Evolutionary conservation across 2,797 vertebrate genomes (phyloP), one percentile per base, ranked within the genome.

Genomic region (Bovichtus diacanthus): DNA sequence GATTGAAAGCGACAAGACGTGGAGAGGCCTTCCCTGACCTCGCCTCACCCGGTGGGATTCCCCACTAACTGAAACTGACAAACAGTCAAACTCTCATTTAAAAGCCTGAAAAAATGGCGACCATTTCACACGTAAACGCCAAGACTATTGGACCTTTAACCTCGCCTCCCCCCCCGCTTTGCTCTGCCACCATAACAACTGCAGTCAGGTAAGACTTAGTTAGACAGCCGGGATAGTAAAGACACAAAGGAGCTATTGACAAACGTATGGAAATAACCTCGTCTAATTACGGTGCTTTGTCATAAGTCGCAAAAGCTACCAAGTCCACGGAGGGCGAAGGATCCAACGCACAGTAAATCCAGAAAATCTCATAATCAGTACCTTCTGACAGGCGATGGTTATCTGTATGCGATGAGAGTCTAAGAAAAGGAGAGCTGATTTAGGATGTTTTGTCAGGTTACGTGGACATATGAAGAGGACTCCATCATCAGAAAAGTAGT

Each of bases 111-210:
- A 88, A 93, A 88, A 90, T 86, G 82, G 83, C 3, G 55, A 87
- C 74, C 83, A 89, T 92, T 61, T 94, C 91, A 78, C 92, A 56
- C 5, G 80, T 90, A 93, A 90, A 94, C 90, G 60, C 63, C 62
- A 93, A 91, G 59, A 82, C 77, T 70, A 88, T 74, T 56, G 72
- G 85, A 91, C 86, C 87, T 85, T 89, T 88, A 78, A 85, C 88
- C 88, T 55, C 70, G 60, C 74, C 56, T 19, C 18, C 38, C 56
- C 56, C 54, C 64, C 77, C 1, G 6, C 66, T 66, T 58, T 8
- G 12, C 75, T 63, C 60, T 59, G n/a, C 53, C 56, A 60, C 76
- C 62, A 69, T 38, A 64, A 85, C 78, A 79, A 79, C 86, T 80
- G 64, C 62, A 70, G 61, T 19, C n/a, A 19, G 78, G 80, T 66